Conservation (phyloP, 2,888 invertebrate species). For the Laspeyria flexula region DNA sequence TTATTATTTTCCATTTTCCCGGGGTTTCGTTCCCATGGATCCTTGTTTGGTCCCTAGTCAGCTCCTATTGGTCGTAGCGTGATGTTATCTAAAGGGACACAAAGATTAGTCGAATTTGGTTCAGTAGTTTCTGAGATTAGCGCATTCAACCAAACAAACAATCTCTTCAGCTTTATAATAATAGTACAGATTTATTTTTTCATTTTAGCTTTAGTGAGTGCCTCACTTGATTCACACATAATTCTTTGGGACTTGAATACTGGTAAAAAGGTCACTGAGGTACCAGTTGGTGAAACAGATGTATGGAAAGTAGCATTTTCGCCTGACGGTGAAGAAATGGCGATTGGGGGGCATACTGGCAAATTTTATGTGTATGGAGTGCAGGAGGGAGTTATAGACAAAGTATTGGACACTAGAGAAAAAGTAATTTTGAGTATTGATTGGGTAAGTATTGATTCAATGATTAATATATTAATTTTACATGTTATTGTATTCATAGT, state of each 20-base stretch:
- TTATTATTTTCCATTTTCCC: too few species aligned
- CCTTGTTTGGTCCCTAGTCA: too few species aligned
- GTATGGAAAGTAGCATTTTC: constrained; percentile 98
- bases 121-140: too few species aligned
- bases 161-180: too few species aligned
- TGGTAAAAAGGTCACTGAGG: constrained; percentile 92
- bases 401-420: constrained; percentile 95
- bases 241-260: constrained; percentile 95
- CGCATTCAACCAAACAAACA: too few species aligned
- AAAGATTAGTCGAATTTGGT: too few species aligned
- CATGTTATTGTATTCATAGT: too few species aligned
- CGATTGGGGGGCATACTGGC: constrained; percentile 96
- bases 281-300: constrained; percentile 95
- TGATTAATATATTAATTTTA: too few species aligned
- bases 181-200: too few species aligned
- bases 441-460: constrained; percentile 90
- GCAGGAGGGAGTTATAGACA: constrained; percentile 92
- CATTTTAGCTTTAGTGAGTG: constrained; percentile 91
- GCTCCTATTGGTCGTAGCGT: too few species aligned
- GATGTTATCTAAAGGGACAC: too few species aligned
- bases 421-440: constrained; percentile 97
- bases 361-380: constrained; percentile 95
- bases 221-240: constrained; percentile 96
- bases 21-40: too few species aligned
- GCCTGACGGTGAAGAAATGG: constrained; percentile 94